Conservation (phyloP, 1,140 invertebrate species). For the Zaprionus kolodkinae region DNA sequence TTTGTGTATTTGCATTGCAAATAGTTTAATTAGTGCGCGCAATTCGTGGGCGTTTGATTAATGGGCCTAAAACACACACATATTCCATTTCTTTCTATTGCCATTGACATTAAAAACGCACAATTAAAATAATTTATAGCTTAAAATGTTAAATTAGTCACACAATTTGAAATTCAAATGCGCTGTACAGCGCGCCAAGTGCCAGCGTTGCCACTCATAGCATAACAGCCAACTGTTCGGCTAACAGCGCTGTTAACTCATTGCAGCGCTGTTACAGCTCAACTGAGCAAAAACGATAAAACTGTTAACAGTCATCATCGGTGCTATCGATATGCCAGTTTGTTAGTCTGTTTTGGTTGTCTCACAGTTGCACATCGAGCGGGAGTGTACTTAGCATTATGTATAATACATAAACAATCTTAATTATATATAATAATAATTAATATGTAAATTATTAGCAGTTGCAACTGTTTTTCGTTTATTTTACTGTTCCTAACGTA, state of each 20-base stretch:
- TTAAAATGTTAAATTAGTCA: neutral
- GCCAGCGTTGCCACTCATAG: slow-evolving; percentile 8
- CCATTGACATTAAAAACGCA: slow-evolving; percentile 31
- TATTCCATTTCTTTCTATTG: neutral
- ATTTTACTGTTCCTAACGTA: slow-evolving; percentile 48
- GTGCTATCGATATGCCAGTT: slow-evolving; percentile 16
- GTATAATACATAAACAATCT: slow-evolving; percentile 15
- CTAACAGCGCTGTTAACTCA: neutral
- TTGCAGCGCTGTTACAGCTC: slow-evolving; percentile 12
- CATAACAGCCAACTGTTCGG: neutral
- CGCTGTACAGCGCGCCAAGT: neutral
- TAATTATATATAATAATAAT: slow-evolving; percentile 10
- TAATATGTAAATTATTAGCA: slow-evolving; percentile 39
- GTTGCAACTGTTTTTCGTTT: slow-evolving; percentile 33
- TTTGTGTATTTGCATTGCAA: slow-evolving; percentile 40
- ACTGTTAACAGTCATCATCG: neutral
- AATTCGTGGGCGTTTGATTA: slow-evolving; percentile 64
- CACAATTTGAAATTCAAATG: neutral
- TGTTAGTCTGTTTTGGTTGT: slow-evolving; percentile 43
- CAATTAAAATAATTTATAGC: slow-evolving; percentile 9
- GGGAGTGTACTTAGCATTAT: slow-evolving; percentile 28
- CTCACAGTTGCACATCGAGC: slow-evolving; percentile 19
- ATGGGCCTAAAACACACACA: slow-evolving; percentile 32
- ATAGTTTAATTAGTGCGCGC: slow-evolving; percentile 50
- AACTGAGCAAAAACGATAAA: neutral